Base-by-base conservation (phyloP, 2,888 invertebrate species). In the Agonum fuliginosum region DNA sequence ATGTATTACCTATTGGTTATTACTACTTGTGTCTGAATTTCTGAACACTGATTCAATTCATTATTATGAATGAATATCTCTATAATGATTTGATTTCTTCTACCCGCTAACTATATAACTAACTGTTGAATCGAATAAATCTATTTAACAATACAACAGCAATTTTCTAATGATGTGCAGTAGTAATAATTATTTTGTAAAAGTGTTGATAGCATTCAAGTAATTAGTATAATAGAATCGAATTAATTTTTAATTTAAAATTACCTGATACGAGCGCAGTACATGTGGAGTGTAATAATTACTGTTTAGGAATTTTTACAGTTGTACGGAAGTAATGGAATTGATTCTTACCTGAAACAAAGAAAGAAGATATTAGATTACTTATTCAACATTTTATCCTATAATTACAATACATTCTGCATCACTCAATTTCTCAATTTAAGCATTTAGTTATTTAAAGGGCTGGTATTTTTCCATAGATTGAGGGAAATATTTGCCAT, bases 301-400 rank as follows among this genome's bases (percentile, higher is more conserved):
- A 24, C 2, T 22, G 54, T 54, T 54, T 54, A 19, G 19, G 37
- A 41, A 67, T 22, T 65, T 65, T 54, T 54, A n/a, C 54, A 54
- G 22, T 24, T 22, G 51, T 51, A n/a, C 22, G 24, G 54, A 54
- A 54, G 22, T 24, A 54, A 14, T 43, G 12, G 43, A 22, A 67
- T 54, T 51, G 54, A 72, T 37, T 34, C 72, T 72, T 72, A 72
- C 72, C 72, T 72, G 54, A 20, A 72, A 72, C 30, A 43, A 73
- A 73, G 41, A 41, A 73, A 58, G 37, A 37, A 58, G 17, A 20
- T 34, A 46, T 73, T 73, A 73, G 62, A 62, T 14, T 20, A 20
- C 20, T 14, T 19, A 4, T 17, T 46, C 14, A 46, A 46, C n/a
- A n/a, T n/a, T n/a, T n/a, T n/a, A n/a, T n/a, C n/a, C n/a, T n/a